Evolutionary conservation across 2,888 invertebrate species (phyloP), one percentile per base, ranked within the genome.

Genomic region (Deladenus siricidicola): DNA sequence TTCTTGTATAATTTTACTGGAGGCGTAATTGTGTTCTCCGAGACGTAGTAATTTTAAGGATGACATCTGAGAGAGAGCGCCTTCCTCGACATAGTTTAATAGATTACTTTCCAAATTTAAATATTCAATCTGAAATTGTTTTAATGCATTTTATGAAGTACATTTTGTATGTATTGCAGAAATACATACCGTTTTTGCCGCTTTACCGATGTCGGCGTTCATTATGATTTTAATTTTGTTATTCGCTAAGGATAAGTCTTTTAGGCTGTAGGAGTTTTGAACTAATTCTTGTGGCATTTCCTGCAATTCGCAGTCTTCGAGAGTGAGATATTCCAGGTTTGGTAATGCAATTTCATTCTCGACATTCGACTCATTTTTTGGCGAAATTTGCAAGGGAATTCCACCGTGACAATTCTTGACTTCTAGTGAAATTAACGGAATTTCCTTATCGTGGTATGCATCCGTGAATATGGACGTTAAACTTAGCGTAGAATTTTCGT

Each of bases 91-190:
- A 65, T 85, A 84, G 54, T 87, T 85, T 69, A 92, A 87, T 80
- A 89, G 88, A 83, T 92, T 92, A 70, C 87, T 87, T 80, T 90
- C 89, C 72, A 92, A 84, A 17, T 86, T 87, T 51, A 93, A 85
- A 73, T 89, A 88, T 68, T 87, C 85, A 64, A 91, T 83, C 64
- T 86, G 63, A 56, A 76, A 66, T 10, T 10, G 23, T 24, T 42
- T 65, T 19, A 61, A 26, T 53, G 26, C 14, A 14, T 34, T 34
- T 19, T 10, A 10, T 53, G 19, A 65, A 17, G 23, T 45, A 28
- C 8, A 30, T 43, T n/a, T 24, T 66, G 24, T 39, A 54, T 34
- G 57, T 44, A n/a, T n/a, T n/a, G n/a, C n/a, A n/a, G n/a, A n/a
- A n/a, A n/a, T n/a, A n/a, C n/a, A n/a, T 34, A 67, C 64, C 17